Base-by-base conservation (phyloP, 2,113 vertebrate genomes). In the Porphyrio hochstetteri region DNA sequence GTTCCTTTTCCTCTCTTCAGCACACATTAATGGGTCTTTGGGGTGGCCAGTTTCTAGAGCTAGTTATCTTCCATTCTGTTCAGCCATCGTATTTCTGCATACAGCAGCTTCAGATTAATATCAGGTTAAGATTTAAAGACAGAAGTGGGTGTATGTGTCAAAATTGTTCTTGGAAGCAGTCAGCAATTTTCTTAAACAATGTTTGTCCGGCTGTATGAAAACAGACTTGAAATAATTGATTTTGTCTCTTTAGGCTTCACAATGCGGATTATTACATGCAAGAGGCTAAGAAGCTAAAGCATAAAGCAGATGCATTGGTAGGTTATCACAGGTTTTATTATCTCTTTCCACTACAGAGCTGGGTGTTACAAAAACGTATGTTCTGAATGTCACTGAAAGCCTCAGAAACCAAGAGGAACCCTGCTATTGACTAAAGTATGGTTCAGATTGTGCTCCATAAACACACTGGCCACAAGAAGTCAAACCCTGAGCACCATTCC, bases 221-320 rank as follows among this genome's bases (percentile, higher is more conserved):
- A 55, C 15, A 56, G 46, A 8, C 86, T 71, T 95, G 56, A 97
- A 96, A 86, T 82, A 94, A 82, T 72, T 81, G 10, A 11, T 94
- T 98, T 92, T 96, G 50, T 98, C 86, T 98, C 82, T 93, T 83
- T 96, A 99, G 99, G 89, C 98, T 99, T 95, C 99, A 99, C 97
- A 99, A 98, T 94, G 99, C 98, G 19, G 98, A 99, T 98, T 98
- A 98, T 98, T 99, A 99, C 96, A 99, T 99, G 99, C 99, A 99
- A 97, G 99, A 99, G 79, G 99, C 99, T 90, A 99, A 99, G 98
- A 98, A 98, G 93, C 97, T 99, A 70, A 99, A 99, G 97, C 99
- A 99, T 98, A 99, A 99, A 98, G 99, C 99, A 35, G 99, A 99
- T 52, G 99, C 99, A 84, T 95, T 99, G 99, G 99, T 99, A 98